Conservation (phyloP, 2,797 vertebrate species). For the Scomberomorus guttatus region DNA sequence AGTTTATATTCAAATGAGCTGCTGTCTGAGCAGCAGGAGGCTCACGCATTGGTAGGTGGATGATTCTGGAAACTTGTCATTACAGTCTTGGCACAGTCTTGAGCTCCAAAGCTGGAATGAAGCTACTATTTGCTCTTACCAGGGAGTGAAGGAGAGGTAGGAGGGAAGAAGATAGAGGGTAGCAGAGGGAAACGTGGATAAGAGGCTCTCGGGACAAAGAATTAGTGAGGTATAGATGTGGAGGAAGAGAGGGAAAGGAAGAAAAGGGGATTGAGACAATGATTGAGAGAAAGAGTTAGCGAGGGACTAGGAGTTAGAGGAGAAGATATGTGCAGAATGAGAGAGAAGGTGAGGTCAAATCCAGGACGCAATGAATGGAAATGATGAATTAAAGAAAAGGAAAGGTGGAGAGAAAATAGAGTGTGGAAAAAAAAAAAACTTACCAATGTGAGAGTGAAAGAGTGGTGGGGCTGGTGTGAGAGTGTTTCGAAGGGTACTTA, state of each 20-base stretch:
- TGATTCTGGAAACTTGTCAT: constrained; percentile 71
- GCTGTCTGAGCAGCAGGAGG: constrained; percentile 58
- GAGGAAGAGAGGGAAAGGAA: constrained; percentile 26
- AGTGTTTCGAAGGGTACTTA: constrained; percentile 61
- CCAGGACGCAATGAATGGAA: constrained; percentile 64
- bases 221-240: constrained; percentile 60
- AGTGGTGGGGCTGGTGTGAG: constrained; percentile 53
- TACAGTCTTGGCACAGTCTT: constrained; percentile 49
- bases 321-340: constrained; percentile 60
- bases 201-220: constrained; percentile 60
- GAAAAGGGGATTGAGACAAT: constrained; percentile 49
- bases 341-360: constrained; percentile 72
- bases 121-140: constrained; percentile 52
- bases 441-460: constrained; percentile 54
- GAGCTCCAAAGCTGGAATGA: constrained; percentile 50
- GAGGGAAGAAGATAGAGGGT: constrained; percentile 35
- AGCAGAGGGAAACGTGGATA: constrained; percentile 47
- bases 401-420: constrained; percentile 64
- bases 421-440: constrained; percentile 41
- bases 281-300: constrained; percentile 67
- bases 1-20: constrained; percentile 73
- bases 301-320: constrained; percentile 47
- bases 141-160: constrained; percentile 25
- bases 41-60: constrained; percentile 34
- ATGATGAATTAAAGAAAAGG: constrained; percentile 76